phyloP scores from a whole-genome alignment of 1,140 invertebrate species.

The Drosophila gunungcola region DNA sequence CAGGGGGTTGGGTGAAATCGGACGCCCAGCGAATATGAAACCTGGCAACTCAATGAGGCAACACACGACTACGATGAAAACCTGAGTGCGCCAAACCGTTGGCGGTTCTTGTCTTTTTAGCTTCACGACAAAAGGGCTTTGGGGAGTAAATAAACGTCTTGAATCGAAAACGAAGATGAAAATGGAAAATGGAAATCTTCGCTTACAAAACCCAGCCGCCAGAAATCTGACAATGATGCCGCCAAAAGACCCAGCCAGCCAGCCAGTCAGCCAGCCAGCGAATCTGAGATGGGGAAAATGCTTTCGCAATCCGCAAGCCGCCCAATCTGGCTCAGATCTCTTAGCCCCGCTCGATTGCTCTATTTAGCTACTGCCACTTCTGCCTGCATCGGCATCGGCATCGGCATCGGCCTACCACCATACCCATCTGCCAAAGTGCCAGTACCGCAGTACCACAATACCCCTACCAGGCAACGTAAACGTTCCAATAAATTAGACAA shows the following conservation, averaged over 20 bases:
- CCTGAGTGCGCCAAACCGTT: conserved; percentile 28
- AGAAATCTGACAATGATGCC: conserved; percentile 69
- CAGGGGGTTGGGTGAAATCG: conserved; percentile 4
- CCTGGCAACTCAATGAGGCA: conserved; percentile 77
- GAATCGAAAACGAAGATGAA: conserved; percentile 61
- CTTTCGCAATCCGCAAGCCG: conserved; percentile 59
- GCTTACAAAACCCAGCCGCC: conserved; percentile 69
- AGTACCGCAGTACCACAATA: background rate
- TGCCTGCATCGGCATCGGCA: conserved; percentile 3
- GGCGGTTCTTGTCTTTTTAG: conserved; percentile 34
- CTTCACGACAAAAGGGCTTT: conserved; percentile 73
- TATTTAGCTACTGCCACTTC: conserved; percentile 63
- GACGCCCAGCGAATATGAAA: conserved; percentile 56
- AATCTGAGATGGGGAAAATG: conserved; percentile 51
- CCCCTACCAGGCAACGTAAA: conserved; percentile 6
- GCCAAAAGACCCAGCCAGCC: conserved; percentile 50
- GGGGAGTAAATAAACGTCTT: conserved; percentile 71
- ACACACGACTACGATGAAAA: conserved; percentile 47
- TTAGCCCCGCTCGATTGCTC: conserved; percentile 61
- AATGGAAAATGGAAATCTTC: conserved; percentile 72
- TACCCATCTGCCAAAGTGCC: background rate
- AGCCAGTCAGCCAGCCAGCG: conserved; percentile 44
- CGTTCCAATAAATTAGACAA: conserved; percentile 78
- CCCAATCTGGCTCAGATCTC: conserved; percentile 65
- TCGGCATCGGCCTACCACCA: background rate